These are phyloP conservation scores for Cydia amplana DNA, from an alignment of 1,140 invertebrate genomes.

Conservation along the genomic window DNA sequence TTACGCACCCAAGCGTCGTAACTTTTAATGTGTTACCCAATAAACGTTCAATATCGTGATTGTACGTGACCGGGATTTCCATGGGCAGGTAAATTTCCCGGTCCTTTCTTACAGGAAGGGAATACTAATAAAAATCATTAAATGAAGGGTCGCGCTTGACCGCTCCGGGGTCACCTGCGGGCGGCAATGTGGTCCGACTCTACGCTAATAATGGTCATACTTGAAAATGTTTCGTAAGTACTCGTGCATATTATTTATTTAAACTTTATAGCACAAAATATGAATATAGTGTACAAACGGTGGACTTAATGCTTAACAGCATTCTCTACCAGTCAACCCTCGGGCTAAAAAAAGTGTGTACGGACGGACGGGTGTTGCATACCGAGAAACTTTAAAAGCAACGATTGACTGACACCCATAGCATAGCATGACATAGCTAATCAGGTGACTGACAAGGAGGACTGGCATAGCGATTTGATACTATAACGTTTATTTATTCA, in stretches of 20 bases:
- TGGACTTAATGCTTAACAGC: too few species aligned
- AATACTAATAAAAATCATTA: slow-evolving; percentile 61
- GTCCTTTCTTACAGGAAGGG: slow-evolving; percentile 43
- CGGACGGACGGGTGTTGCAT: too few species aligned
- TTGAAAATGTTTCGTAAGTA: neutral
- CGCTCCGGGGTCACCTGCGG: slow-evolving; percentile 36
- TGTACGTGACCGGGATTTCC: slow-evolving; percentile 47
- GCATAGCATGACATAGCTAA: too few species aligned
- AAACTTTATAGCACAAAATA: slow-evolving; percentile 28
- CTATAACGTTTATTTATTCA: too few species aligned
- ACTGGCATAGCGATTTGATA: too few species aligned
- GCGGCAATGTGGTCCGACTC: slow-evolving; percentile 46
- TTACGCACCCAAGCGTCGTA: slow-evolving; percentile 37
- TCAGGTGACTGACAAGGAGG: too few species aligned
- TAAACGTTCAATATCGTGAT: slow-evolving; percentile 62
- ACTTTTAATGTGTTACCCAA: slow-evolving; percentile 58
- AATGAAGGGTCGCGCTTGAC: slow-evolving; percentile 53
- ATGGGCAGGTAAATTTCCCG: slow-evolving; percentile 57
- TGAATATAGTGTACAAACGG: too few species aligned
- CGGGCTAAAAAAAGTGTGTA: too few species aligned
- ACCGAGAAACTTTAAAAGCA: neutral
- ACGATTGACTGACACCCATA: too few species aligned
- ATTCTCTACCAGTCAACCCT: too few species aligned
- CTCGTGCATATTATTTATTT: too few species aligned
- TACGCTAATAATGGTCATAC: neutral